Percentiles rank a stretch among this genome's conserved stretches.
These are phyloP conservation scores for Tragelaphus imberbis DNA, from an alignment of 2,113 vertebrate species.

Conservation along the genomic window DNA sequence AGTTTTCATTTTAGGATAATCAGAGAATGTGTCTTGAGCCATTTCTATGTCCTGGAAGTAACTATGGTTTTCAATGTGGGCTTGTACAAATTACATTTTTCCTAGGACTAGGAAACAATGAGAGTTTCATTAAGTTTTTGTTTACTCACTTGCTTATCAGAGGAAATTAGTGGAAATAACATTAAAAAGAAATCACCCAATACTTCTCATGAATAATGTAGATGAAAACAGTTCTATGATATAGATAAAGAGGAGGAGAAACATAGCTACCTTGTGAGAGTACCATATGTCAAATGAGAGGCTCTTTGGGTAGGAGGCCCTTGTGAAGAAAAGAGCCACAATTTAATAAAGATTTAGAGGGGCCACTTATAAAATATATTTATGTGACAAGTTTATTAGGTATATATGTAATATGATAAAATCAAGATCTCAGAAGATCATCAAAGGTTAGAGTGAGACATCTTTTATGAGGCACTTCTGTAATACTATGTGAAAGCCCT, in stretches of 20 bases:
- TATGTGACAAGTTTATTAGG: not conserved
- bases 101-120: not conserved
- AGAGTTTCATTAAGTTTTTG: not conserved
- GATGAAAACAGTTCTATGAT: not conserved
- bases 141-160: not conserved
- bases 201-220: not conserved
- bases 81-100: not conserved
- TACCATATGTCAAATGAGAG: not conserved
- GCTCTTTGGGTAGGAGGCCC: not conserved
- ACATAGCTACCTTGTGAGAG: not conserved
- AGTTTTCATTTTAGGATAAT: not conserved
- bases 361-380: not conserved
- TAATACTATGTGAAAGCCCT: not conserved
- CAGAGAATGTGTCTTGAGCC: not conserved
- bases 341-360: not conserved
- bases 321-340: not conserved
- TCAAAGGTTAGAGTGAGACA: not conserved
- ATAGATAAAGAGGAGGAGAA: not conserved
- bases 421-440: not conserved
- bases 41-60: not conserved
- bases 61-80: not conserved
- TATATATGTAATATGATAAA: not conserved
- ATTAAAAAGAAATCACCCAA: not conserved
- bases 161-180: not conserved
- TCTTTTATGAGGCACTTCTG: not conserved